A percentile compares a stretch with the other conserved stretches of the same genome.
These are phyloP conservation scores for Chromobotia macracanthus DNA, from an alignment of 2,797 vertebrate species.

Conservation along the genomic window DNA sequence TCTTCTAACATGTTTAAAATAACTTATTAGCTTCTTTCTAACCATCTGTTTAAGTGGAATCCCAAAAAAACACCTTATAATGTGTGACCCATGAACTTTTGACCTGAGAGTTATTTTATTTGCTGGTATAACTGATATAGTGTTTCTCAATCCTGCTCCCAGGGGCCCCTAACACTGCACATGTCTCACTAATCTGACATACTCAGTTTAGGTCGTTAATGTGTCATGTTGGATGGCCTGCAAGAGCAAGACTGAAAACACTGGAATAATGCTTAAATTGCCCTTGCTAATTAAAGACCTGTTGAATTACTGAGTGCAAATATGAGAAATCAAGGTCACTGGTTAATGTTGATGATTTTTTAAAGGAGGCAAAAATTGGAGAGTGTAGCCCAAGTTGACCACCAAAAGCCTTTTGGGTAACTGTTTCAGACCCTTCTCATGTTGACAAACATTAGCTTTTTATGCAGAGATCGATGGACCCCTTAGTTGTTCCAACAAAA, in stretches of 20 bases:
- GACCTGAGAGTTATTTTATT: background rate
- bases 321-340: background rate
- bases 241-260: background rate
- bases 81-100: background rate
- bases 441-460: background rate
- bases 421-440: background rate
- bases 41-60: background rate
- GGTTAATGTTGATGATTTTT: background rate
- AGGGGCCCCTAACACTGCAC: background rate
- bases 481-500: background rate
- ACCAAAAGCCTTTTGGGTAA: background rate
- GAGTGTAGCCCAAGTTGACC: background rate
- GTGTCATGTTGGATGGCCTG: background rate
- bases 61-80: background rate
- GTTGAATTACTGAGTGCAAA: conserved; percentile 11
- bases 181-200: background rate
- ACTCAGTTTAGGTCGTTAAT: background rate
- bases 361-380: background rate
- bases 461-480: background rate
- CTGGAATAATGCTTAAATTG: too few species aligned
- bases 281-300: background rate
- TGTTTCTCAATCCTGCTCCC: background rate
- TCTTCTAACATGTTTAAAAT: too few species aligned
- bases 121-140: background rate
- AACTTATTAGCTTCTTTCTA: background rate